Evolutionary conservation across 2,113 vertebrate genomes (phyloP).

Genomic region (Mellivora capensis): DNA sequence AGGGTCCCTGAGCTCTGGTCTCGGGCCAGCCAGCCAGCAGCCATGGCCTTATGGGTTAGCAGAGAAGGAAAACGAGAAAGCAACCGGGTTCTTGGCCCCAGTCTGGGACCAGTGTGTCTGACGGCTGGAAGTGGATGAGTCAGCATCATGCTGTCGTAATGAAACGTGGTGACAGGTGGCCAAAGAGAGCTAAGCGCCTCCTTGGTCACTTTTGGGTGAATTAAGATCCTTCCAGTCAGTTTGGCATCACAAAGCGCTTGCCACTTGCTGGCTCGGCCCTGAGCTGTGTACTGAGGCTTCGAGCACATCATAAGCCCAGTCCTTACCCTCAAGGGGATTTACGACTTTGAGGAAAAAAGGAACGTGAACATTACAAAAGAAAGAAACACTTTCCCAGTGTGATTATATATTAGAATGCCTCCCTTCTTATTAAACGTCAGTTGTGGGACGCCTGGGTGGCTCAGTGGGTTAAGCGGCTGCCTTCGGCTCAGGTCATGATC

Average conservation of each 20-base stretch:
- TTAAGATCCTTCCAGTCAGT: too few species aligned
- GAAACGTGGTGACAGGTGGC: accelerated
- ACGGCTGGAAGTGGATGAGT: accelerated
- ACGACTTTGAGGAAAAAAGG: not conserved
- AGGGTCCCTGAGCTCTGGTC: not conserved
- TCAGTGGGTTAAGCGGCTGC: too few species aligned
- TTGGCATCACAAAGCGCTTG: not conserved
- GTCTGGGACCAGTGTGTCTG: not conserved
- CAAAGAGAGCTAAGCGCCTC: not conserved
- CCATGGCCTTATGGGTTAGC: not conserved
- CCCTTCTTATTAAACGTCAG: not conserved
- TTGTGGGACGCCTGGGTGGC: too few species aligned
- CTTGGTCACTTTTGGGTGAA: not conserved
- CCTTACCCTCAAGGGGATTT: not conserved
- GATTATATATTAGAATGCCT: accelerated
- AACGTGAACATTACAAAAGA: not conserved
- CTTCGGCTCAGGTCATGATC: too few species aligned
- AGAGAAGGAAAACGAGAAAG: not conserved
- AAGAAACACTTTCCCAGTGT: not conserved
- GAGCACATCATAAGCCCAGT: not conserved
- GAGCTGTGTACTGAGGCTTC: accelerated
- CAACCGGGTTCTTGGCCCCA: accelerated
- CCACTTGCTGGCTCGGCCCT: not conserved
- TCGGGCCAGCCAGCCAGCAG: not conserved
- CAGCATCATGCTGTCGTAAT: too few species aligned